Conservation (phyloP, 2,797 vertebrate genomes). For the Phataginus tricuspis region DNA sequence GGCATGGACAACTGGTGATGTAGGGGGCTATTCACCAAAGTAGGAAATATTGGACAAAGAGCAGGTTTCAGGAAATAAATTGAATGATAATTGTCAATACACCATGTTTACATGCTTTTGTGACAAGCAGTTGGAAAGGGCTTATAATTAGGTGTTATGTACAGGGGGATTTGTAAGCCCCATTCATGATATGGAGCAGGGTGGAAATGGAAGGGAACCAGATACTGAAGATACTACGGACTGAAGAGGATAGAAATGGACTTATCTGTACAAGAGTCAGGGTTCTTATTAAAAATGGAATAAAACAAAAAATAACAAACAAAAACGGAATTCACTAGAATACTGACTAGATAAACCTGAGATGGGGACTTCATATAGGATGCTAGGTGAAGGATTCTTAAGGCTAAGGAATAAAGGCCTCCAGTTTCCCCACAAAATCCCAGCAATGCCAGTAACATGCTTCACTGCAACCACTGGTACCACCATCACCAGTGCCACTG, state of each 20-base stretch:
- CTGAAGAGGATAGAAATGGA: neutral
- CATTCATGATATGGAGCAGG: neutral
- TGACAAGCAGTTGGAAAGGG: neutral
- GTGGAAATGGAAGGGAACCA: neutral
- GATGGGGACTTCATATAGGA: neutral
- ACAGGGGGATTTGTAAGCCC: neutral
- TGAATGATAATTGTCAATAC: neutral
- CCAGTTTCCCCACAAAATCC: neutral
- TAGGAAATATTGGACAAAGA: neutral
- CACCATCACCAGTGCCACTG: neutral
- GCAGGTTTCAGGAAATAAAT: neutral
- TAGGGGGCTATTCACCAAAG: neutral
- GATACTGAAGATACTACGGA: neutral
- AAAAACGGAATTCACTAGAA: neutral
- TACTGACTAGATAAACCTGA: neutral
- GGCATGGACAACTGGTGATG: neutral
- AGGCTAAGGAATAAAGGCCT: neutral
- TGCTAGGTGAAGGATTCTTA: neutral
- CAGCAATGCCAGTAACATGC: neutral
- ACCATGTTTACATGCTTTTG: neutral
- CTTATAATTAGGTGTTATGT: neutral
- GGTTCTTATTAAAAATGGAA: neutral
- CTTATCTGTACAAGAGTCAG: neutral
- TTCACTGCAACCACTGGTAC: neutral
- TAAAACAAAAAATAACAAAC: neutral